Conservation (phyloP, 2,888 invertebrate species). For the Meta bourneti region DNA sequence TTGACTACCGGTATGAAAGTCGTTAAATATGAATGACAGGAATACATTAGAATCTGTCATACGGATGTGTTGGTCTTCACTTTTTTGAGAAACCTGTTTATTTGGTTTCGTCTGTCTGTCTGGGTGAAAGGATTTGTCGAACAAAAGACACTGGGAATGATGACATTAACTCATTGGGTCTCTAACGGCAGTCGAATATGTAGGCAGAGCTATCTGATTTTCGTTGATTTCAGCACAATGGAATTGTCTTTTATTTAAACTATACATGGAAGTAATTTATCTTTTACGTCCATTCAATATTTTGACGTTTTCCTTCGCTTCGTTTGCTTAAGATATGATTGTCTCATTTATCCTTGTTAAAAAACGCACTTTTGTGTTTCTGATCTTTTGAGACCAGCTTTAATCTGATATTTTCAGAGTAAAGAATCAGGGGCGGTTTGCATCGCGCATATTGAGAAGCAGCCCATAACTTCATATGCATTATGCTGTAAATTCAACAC, state of each 20-base stretch:
- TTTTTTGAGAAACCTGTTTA: background rate
- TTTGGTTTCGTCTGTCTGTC: background rate
- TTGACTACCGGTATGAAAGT: constrained; percentile 10
- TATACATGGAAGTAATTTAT: background rate
- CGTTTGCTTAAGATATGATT: too few species aligned
- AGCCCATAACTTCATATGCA: too few species aligned
- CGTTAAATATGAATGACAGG: background rate
- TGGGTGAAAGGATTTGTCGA: background rate
- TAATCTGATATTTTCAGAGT: too few species aligned
- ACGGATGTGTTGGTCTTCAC: background rate
- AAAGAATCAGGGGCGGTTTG: too few species aligned
- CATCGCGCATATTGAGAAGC: too few species aligned
- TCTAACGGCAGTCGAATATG: background rate
- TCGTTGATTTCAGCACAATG: background rate
- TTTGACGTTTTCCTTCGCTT: background rate
- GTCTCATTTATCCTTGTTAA: too few species aligned
- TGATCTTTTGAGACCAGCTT: too few species aligned
- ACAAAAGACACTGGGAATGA: background rate
- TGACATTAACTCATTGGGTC: background rate
- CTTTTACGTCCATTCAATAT: background rate
- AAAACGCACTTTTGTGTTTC: too few species aligned
- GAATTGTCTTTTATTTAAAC: background rate
- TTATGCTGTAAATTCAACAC: too few species aligned
- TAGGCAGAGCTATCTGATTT: background rate
- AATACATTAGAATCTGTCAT: background rate